These are phyloP conservation scores for Patagioenas fasciata DNA, from an alignment of 2,113 vertebrate species.

Conservation along the genomic window DNA sequence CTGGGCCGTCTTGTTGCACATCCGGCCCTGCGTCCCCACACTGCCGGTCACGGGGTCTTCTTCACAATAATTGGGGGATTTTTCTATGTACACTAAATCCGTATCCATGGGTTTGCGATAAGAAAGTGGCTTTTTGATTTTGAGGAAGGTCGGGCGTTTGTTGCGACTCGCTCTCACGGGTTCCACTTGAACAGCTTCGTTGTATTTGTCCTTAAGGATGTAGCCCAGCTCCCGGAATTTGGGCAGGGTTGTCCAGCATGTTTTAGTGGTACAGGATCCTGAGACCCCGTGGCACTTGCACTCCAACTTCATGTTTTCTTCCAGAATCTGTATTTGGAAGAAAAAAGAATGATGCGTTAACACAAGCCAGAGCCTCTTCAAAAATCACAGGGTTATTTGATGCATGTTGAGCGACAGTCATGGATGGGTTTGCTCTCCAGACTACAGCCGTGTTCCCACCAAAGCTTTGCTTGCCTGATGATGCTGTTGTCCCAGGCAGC, in stretches of 20 bases:
- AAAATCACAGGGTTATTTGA: neutral
- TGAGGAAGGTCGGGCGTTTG: slow-evolving; percentile 95
- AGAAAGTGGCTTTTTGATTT: slow-evolving; percentile 94
- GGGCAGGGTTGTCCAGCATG: slow-evolving; percentile 97
- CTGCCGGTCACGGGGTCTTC: slow-evolving; percentile 90
- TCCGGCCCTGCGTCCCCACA: slow-evolving; percentile 90
- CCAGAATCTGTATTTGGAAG: slow-evolving; percentile 82
- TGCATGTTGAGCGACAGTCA: fast-evolving
- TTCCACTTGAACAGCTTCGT: slow-evolving; percentile 92
- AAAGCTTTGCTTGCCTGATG: neutral
- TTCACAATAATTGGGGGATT: slow-evolving; percentile 97
- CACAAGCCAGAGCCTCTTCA: neutral
- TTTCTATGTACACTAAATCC: slow-evolving; percentile 96
- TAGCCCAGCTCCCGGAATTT: slow-evolving; percentile 97
- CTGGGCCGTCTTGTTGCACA: slow-evolving; percentile 96
- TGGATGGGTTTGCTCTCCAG: neutral
- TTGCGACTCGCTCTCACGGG: slow-evolving; percentile 91
- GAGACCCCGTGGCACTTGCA: slow-evolving; percentile 96
- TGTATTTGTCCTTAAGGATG: slow-evolving; percentile 96
- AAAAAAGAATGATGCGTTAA: neutral
- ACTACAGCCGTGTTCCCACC: neutral
- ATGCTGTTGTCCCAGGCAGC: neutral
- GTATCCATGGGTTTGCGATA: slow-evolving; percentile 97
- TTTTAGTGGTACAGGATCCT: slow-evolving; percentile 96
- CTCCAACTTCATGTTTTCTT: slow-evolving; percentile 93